Evolutionary conservation across 2,797 vertebrate species (phyloP), one percentile per base, ranked within the genome.

Genomic region (Dendrocincla fuliginosa): DNA sequence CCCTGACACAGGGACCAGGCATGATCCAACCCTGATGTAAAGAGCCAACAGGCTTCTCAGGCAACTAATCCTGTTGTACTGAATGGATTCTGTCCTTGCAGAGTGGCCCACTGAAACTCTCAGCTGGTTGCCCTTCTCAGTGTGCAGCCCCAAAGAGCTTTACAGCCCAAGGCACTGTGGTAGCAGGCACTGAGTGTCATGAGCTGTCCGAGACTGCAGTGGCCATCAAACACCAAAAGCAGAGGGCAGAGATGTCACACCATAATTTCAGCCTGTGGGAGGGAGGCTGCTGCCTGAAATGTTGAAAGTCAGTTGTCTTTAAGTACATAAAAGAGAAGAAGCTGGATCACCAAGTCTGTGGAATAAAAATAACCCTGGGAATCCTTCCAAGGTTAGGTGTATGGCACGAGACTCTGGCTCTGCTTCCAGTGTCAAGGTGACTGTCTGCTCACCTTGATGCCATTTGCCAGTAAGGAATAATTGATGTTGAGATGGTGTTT

Each of bases 361-460:
- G 37, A 91, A 63, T 53, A 68, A 84, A 70, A 94, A 90, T 56
- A 96, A 76, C 73, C 35, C 82, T 87, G 68, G 82, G 82, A 91
- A 75, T 68, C 74, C 53, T 81, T 93, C 87, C 95, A 96, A 93
- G 60, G 46, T 0, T 4, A 95, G 44, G 23, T 24, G 17, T 60
- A 44, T 20, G 63, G 47, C 76, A 47, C 1, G 1, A 91, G 52
- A 61, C 7, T 5, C 63, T 83, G 94, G 84, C 93, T 96, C 52
- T 6, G 2, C 25, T 82, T 90, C 75, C 61, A 71, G 47, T 1
- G 8, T 90, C 85, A 81, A 84, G 83, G 84, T 94, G 92, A 94
- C 93, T 84, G 81, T 76, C 90, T 95, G 83, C 75, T 95, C 89
- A 84, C 84, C 82, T 86, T 50, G 70, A 71, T 17, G 35, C 33